phyloP scores from a whole-genome alignment of 2,888 invertebrate species.

The Nymphalis polychloros region DNA sequence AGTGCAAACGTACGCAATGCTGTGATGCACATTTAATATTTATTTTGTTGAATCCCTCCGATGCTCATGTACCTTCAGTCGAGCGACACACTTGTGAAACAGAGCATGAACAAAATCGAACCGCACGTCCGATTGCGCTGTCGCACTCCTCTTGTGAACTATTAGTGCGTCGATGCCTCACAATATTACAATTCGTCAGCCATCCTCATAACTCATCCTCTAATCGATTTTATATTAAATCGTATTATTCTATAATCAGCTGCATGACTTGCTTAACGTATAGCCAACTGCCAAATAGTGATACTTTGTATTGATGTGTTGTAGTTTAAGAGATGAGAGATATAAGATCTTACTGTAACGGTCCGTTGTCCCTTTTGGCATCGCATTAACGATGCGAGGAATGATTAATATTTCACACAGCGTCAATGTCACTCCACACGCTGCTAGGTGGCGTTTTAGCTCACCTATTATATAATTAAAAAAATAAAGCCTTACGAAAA shows the following conservation, averaged over 20 bases:
- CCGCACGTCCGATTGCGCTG: constrained; percentile 32
- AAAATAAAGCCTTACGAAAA: no score
- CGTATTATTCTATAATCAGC: not conserved
- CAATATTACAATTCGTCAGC: constrained; percentile 1
- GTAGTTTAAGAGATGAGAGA: no score
- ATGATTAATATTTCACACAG: no score
- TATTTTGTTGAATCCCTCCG: constrained; percentile 15
- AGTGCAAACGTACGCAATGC: no score
- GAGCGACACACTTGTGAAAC: constrained; percentile 31
- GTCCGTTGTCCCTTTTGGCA: no score
- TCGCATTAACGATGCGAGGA: no score
- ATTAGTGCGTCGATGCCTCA: constrained; percentile 15
- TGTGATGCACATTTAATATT: constrained; percentile 13
- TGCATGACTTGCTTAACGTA: not conserved
- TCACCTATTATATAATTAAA: no score
- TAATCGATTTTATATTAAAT: not conserved
- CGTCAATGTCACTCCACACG: no score
- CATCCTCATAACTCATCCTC: not conserved
- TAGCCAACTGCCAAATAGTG: not conserved
- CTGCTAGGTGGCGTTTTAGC: no score
- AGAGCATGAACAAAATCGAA: constrained; percentile 36
- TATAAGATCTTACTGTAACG: no score
- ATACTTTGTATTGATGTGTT: no score
- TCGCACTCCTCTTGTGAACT: constrained; percentile 26
- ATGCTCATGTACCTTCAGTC: constrained; percentile 21